Base-by-base conservation (phyloP, 2,888 invertebrate species). In the Brassicogethes aeneus region DNA sequence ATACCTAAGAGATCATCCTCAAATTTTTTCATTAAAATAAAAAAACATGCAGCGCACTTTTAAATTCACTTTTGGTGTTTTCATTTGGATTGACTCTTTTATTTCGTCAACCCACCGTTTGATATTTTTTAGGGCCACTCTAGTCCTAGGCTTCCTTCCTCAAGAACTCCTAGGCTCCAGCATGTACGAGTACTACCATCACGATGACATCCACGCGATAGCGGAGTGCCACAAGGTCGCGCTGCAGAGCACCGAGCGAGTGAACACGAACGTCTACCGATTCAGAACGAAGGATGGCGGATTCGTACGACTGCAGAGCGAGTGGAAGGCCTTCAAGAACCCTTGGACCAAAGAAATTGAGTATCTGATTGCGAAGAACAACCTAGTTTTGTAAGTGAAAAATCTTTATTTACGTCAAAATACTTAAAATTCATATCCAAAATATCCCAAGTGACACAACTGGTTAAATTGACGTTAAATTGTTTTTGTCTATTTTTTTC, bases 281-380 rank as follows among this genome's bases (percentile, higher is more conserved):
- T 89, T 92, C 70, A 76, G 87, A 42, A 79, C 80, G 33, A 90
- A 90, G 66, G 83, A 84, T 56, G 85, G 85, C 38, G 72, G 76
- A 2, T 85, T 79, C 55, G 75, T 82, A 2, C 75, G 77, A 39
- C 66, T 94, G 12, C 83, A 84, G 59, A 91, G 90, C 45, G 85
- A 84, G 59, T 90, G 90, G 82, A 89, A 85, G 54, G 82, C 87
- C 0, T 93, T 95, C 65, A 80, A 80, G 56, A 94, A 94, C 69
- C 95, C 95, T 0, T 94, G 93, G 93, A 94, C 93, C 1, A 91
- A 91, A 68, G 94, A 94, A 60, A 82, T 91, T 46, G 94, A 95
- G 60, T 90, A 85, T 61, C 74, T 94, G 48, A 84, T 92, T 50
- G 85, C 91, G 0, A 89, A 87, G 65, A 92, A 93, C 69, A 82